A percentile compares a stretch with the other conserved stretches of the same genome.
phyloP scores from a whole-genome alignment of 2,797 vertebrate species.

The Rhinoraja longicauda region DNA sequence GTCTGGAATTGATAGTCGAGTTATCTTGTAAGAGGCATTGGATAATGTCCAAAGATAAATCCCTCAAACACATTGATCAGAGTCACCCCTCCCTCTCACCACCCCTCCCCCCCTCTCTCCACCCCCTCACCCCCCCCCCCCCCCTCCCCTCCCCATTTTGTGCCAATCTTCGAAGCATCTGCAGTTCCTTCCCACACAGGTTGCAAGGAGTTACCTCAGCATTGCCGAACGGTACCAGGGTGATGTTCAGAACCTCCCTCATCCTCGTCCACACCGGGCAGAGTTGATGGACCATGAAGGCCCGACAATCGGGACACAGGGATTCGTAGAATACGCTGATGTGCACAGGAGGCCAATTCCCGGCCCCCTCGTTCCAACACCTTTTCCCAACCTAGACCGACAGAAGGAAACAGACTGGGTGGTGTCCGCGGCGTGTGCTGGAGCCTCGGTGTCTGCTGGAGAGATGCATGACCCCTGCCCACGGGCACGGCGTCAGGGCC shows the following conservation, averaged over 20 bases:
- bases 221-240: background rate
- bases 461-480: background rate
- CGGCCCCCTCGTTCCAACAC: background rate
- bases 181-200: background rate
- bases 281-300: background rate
- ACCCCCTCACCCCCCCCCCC: too few relatives aligned
- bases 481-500: background rate
- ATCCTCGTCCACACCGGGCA: background rate
- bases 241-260: background rate
- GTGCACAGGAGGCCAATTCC: background rate
- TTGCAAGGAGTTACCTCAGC: background rate
- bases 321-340: constrained; percentile 7
- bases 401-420: background rate
- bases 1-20: background rate
- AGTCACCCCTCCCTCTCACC: background rate
- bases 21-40: too few relatives aligned
- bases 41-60: too few relatives aligned
- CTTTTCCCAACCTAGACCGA: background rate
- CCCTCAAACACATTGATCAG: background rate
- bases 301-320: background rate
- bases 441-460: background rate
- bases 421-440: background rate
- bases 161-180: too few relatives aligned
- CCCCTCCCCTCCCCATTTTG: background rate
- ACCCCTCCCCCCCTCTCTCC: too few relatives aligned